phyloP scores from a whole-genome alignment of 2,888 invertebrate genomes.

The Nephrotoma guestfalica region DNA sequence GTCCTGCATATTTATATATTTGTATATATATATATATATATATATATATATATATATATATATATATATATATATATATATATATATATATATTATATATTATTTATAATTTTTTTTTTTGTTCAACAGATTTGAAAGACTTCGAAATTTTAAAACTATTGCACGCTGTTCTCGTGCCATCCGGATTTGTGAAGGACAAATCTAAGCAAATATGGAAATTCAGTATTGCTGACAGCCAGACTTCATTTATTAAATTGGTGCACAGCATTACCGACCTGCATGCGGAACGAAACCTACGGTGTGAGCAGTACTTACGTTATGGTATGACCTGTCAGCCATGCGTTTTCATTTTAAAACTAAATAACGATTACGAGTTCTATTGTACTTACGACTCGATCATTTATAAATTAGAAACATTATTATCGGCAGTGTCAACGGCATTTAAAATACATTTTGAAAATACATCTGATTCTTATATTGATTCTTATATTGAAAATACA shows the following conservation, averaged over 20 bases:
- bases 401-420: neutral
- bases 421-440: neutral
- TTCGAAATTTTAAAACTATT: neutral
- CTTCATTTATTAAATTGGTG: neutral
- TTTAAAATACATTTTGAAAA: neutral
- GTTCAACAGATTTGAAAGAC: neutral
- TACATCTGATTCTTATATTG: no score
- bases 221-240: neutral
- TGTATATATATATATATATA: no score
- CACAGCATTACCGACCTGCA: neutral
- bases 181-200: neutral
- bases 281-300: neutral
- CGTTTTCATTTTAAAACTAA: neutral
- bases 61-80: neutral
- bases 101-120: neutral
- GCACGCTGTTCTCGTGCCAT: neutral
- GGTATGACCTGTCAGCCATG: neutral
- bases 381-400: neutral
- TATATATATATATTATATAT: neutral
- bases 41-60: no score
- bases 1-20: no score
- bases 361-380: neutral
- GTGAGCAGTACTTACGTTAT: neutral
- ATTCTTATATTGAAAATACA: neutral
- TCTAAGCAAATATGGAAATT: neutral